These are phyloP conservation scores for Bujurquina vittata DNA, from an alignment of 2,113 vertebrate species.

Conservation along the genomic window DNA sequence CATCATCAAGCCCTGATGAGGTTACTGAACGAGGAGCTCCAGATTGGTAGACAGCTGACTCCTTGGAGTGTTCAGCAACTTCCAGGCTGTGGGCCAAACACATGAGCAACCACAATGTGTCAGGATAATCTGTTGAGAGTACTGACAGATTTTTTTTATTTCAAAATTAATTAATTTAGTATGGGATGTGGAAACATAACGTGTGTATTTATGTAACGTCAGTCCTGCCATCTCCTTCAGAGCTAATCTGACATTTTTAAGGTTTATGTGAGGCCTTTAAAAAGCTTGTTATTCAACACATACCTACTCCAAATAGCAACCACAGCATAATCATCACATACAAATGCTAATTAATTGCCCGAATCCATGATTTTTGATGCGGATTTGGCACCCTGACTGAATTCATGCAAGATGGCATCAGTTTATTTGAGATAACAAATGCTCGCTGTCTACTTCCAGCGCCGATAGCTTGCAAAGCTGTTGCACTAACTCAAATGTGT, in stretches of 20 bases:
- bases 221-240: constrained; percentile 3
- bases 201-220: not conserved
- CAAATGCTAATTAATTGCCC: not conserved
- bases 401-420: constrained; percentile 6
- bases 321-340: not conserved
- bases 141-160: not conserved
- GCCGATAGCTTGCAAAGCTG: not conserved
- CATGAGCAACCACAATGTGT: constrained; percentile 12
- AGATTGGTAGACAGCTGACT: constrained; percentile 17
- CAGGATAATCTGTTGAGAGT: not conserved
- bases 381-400: not conserved
- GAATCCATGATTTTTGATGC: not conserved
- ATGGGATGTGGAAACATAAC: not conserved
- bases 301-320: not conserved
- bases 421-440: not conserved
- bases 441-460: not conserved
- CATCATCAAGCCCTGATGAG: not conserved
- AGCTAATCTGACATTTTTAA: constrained; percentile 15
- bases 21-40: not conserved
- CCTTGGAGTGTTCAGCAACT: not conserved
- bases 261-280: not conserved
- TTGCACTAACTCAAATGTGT: not conserved
- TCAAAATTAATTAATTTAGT: constrained; percentile 6
- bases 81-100: constrained; percentile 30
- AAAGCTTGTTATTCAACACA: constrained; percentile 21